These are phyloP conservation scores for Actinopyga echinites DNA, from an alignment of 53 echinoderm and acorn worm species.

Conservation along the genomic window DNA sequence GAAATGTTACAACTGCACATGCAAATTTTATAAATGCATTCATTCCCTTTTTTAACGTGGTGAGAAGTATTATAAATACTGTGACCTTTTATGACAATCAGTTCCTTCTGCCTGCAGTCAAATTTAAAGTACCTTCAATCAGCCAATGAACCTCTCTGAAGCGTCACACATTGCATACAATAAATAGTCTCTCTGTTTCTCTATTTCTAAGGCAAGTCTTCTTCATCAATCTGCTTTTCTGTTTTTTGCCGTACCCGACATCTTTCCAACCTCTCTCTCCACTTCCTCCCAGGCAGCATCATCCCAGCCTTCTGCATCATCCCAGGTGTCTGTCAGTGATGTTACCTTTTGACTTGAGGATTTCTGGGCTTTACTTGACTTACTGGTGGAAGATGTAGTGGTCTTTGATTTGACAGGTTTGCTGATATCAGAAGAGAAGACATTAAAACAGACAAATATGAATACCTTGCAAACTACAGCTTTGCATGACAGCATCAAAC, in stretches of 20 bases:
- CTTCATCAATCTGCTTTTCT: conserved; percentile 54
- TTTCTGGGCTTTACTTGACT: conserved; percentile 46
- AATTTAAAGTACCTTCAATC: too few species aligned
- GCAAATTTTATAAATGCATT: too few species aligned
- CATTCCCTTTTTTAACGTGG: too few species aligned
- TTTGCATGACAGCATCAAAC: too few species aligned
- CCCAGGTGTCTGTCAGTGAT: conserved; percentile 93
- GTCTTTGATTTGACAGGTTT: neutral
- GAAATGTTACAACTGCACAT: too few species aligned
- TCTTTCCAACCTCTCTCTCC: conserved; percentile 60
- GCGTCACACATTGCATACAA: neutral
- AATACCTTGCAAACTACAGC: too few species aligned
- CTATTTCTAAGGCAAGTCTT: neutral
- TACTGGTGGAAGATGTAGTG: conserved; percentile 15
- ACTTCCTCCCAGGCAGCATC: conserved; percentile 97
- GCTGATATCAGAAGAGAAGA: neutral
- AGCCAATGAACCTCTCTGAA: neutral
- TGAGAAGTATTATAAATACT: too few species aligned
- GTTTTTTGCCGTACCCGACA: conserved; percentile 41
- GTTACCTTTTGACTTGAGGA: conserved; percentile 36
- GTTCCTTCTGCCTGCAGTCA: too few species aligned
- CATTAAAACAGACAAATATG: too few species aligned
- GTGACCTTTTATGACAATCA: too few species aligned
- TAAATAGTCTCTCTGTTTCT: neutral
- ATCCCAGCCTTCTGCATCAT: conserved; percentile 96